Evolutionary conservation across 1,140 invertebrate species (phyloP), one percentile per base, ranked within the genome.

Genomic region (Hylaeus anthracinus): DNA sequence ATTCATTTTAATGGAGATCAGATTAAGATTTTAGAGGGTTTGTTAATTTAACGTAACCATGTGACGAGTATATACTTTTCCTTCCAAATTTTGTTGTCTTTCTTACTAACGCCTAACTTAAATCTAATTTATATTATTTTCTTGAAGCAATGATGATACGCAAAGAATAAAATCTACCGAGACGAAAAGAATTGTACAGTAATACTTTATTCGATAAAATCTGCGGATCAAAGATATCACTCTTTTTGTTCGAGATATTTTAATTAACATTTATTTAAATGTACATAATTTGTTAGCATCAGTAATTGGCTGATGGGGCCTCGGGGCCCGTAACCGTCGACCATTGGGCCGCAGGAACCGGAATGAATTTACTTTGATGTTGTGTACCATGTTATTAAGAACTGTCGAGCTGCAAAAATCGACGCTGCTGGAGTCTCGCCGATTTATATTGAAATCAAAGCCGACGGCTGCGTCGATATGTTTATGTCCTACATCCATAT

Each of bases 261-360:
- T 79, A 72, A 72, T 79, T 63, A 71, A 63, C 12, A 53, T 60
- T 61, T 78, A 63, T 78, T 26, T 71, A 71, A 53, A 51, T 63
- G 5, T 9, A 3, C 0, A 12, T 55, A 64, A 64, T 72, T 64
- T 53, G n/a, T 55, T 55, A 43, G 10, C 5, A 6, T 45, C 0
- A 15, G 3, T 79, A 72, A 77, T 53, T 61, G 56, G 3, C 74
- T 5, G 26, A 41, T 3, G 9, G 1, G 12, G 26, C 26, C 48
- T 10, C 14, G 60, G 39, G 14, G 37, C 10, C 37, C 5, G 58
- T 37, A 41, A 10, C 12, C 15, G 37, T 69, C 4, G 5, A 39
- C 8, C 1, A 2, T 60, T 37, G 37, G 15, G 10, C 1, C 63
- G 5, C 55, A 55, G 0, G 39, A 51, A 14, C 43, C 2, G n/a